A percentile compares a stretch with the other conserved stretches of the same genome.
Conservation (phyloP, 2,888 invertebrate species). For the Drosophila percnosoma region DNA sequence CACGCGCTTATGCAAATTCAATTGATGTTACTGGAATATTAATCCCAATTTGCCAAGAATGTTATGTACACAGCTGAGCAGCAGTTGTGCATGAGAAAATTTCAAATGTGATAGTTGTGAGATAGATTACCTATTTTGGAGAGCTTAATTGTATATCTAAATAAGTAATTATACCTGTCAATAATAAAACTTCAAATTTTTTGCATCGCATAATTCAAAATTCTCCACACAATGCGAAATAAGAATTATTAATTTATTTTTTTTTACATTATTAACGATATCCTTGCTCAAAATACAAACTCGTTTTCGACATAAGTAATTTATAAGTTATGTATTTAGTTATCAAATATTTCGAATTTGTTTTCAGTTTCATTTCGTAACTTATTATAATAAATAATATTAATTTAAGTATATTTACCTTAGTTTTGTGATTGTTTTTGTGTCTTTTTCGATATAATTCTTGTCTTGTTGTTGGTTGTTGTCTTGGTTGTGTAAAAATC, state of each 20-base stretch:
- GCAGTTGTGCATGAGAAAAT: constrained; percentile 3
- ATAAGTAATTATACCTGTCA: not conserved
- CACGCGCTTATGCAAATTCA: constrained; percentile 65
- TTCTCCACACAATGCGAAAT: not conserved
- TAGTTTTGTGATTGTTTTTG: constrained; percentile 79
- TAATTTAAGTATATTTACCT: constrained; percentile 59
- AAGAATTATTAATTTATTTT: not conserved
- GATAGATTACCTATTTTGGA: not conserved
- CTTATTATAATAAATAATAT: not conserved
- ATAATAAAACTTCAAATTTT: not conserved
- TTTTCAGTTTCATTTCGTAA: not conserved
- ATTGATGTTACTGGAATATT: constrained; percentile 28
- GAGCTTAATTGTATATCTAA: not conserved
- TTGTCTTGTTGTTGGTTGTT: constrained; percentile 52
- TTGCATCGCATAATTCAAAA: not conserved
- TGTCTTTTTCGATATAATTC: constrained; percentile 71
- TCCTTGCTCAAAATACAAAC: not conserved
- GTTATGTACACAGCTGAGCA: constrained; percentile 7
- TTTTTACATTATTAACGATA: not conserved
- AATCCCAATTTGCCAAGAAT: constrained; percentile 8
- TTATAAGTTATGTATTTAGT: not conserved
- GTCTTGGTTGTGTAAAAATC: constrained; percentile 68
- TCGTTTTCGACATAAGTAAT: not conserved
- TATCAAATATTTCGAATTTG: not conserved
- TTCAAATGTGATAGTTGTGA: not conserved